Conservation (phyloP, 1,140 invertebrate species). For the Onthophagus taurus region DNA sequence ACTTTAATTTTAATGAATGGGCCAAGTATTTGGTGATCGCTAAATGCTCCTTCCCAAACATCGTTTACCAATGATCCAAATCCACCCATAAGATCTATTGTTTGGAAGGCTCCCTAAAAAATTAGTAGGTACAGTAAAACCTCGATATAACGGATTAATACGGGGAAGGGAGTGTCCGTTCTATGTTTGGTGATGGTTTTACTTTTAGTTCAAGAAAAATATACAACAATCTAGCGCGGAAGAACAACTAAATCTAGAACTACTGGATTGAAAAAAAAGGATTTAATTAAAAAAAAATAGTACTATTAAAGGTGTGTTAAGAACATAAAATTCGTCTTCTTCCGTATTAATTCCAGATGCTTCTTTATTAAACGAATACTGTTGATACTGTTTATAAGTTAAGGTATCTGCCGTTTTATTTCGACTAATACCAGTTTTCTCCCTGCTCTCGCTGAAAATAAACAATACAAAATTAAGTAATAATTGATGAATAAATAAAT, state of each 20-base stretch:
- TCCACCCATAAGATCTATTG: not conserved
- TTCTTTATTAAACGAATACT: conserved; percentile 47
- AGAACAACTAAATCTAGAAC: too few species aligned
- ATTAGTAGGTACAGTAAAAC: too few species aligned
- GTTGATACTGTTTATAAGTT: conserved; percentile 48
- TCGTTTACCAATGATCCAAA: not conserved
- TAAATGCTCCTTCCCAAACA: not conserved
- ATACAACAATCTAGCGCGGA: too few species aligned
- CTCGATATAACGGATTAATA: too few species aligned
- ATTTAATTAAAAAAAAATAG: conserved; percentile 19
- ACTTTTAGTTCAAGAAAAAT: too few species aligned
- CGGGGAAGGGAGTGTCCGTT: too few species aligned
- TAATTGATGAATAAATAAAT: not conserved
- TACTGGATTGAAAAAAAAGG: not conserved
- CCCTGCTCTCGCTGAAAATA: conserved; percentile 48
- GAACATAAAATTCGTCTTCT: conserved; percentile 48
- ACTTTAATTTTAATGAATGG: not conserved
- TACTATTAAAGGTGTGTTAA: conserved; percentile 53
- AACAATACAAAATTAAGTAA: too few species aligned
- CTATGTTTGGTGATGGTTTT: too few species aligned
- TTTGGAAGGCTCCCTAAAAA: not conserved
- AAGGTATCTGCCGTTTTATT: conserved; percentile 47
- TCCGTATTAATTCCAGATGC: conserved; percentile 44
- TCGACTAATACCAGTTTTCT: conserved; percentile 44
- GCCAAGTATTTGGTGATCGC: too few species aligned